Base-by-base conservation (phyloP, 1,140 invertebrate species). In the Pseudomyrmex gracilis region DNA sequence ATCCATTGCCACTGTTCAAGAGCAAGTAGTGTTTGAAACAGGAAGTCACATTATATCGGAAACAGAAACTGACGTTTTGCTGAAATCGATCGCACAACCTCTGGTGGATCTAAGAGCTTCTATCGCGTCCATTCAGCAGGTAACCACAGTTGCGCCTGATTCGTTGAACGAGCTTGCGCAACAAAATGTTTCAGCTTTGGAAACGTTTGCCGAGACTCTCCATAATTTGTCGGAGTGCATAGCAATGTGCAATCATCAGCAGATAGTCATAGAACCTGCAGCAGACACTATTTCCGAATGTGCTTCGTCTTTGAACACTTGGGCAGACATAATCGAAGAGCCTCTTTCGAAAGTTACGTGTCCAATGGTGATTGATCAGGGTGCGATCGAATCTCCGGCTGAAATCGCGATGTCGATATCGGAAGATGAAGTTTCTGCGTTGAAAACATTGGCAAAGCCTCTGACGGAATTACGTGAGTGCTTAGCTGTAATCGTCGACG, bases 391-490 rank as follows among this genome's bases (percentile, higher is more conserved):
- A 47, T 71, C 61, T 20, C 74, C 88, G 9, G 7, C 73, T 0
- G 89, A 91, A 60, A 84, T 71, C 7, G 82, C 77, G 9, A 58
- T 88, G 2, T 90, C 88, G 0, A 73, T 91, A 0, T 84, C 82
- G 7, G 84, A 90, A 9, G 87, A 89, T 5, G 70, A 60, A 13
- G 58, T 43, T 13, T 70, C 84, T 0, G 83, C 64, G 0, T 58
- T 93, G 43, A 87, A 89, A 53, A 93, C 93, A 43, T 90, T 96
- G 45, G 95, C 95, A 15, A 92, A 93, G 60, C 94, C 94, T 22
- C 89, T 96, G 8, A 92, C 95, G 87, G 95, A 94, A 89, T 91
- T 96, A 58, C 94, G 95, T 85, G 95, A 95, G 84, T 95, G 94
- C 83, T 90, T 96, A 57, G 90, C 95, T n/a, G 84, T 95, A 64